Conservation (phyloP, 2,113 vertebrate genomes). For the Stegastes partitus region DNA sequence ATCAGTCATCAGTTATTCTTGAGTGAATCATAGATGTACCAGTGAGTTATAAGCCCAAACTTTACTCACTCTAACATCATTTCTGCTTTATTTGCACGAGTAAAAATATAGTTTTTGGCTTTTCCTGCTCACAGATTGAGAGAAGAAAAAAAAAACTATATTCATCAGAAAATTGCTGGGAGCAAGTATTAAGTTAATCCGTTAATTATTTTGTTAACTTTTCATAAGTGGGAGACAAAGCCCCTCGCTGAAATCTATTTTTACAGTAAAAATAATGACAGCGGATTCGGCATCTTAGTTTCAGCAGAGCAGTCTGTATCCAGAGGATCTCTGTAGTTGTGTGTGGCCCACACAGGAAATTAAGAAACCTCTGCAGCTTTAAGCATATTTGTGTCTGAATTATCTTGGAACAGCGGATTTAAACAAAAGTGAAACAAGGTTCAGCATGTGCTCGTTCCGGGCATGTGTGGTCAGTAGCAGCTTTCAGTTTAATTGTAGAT, state of each 20-base stretch:
- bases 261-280: constrained; percentile 73
- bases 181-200: constrained; percentile 50
- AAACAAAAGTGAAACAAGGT: constrained; percentile 83
- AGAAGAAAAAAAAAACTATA: constrained; percentile 10
- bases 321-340: constrained; percentile 73
- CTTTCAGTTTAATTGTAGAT: constrained; percentile 23
- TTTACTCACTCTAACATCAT: background rate
- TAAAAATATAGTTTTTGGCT: constrained; percentile 15
- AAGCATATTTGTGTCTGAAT: constrained; percentile 86
- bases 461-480: constrained; percentile 64
- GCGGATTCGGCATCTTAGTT: constrained; percentile 69
- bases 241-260: constrained; percentile 72
- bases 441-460: constrained; percentile 68
- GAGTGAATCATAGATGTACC: constrained; percentile 1
- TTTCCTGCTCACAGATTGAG: background rate
- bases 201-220: constrained; percentile 75
- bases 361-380: constrained; percentile 85
- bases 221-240: constrained; percentile 65
- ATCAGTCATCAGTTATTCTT: constrained; percentile 14
- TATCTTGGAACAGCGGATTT: constrained; percentile 83
- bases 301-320: constrained; percentile 60
- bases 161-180: constrained; percentile 41
- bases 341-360: constrained; percentile 89
- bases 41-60: background rate
- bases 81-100: constrained; percentile 1